Conservation (phyloP, 2,888 invertebrate genomes). For the Metalampra italica region DNA sequence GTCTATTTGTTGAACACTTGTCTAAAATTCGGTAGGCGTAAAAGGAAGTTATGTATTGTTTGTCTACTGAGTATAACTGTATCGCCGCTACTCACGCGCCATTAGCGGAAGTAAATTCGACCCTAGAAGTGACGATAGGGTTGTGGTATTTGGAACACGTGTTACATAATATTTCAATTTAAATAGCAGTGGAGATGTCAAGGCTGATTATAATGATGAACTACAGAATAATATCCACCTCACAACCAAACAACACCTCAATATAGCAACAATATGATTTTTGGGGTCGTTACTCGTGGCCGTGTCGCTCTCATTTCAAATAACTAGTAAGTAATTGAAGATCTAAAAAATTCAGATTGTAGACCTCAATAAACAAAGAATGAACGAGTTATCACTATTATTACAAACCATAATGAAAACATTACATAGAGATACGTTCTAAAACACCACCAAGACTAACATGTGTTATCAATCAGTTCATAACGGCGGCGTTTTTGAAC, state of each 20-base stretch:
- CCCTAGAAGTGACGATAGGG: constrained; percentile 22
- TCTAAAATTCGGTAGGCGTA: constrained; percentile 27
- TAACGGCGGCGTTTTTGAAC: constrained; percentile 54
- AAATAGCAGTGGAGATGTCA: too few relatives aligned
- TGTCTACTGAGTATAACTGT: constrained; percentile 32
- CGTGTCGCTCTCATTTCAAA: too few relatives aligned
- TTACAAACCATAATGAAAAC: constrained; percentile 4
- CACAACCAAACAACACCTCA: too few relatives aligned
- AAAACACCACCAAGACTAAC: constrained; percentile 32
- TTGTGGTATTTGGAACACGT: too few relatives aligned
- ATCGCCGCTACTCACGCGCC: constrained; percentile 38
- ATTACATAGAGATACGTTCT: constrained; percentile 21
- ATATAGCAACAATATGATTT: too few relatives aligned
- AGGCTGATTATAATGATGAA: too few relatives aligned
- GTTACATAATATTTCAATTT: too few relatives aligned
- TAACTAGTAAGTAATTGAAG: too few relatives aligned
- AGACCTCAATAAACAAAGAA: neutral
- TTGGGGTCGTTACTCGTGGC: too few relatives aligned
- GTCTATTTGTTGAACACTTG: constrained; percentile 16
- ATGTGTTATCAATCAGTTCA: constrained; percentile 67
- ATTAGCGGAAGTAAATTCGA: constrained; percentile 43
- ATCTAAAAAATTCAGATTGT: too few relatives aligned
- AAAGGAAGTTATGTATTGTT: constrained; percentile 43
- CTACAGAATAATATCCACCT: too few relatives aligned
- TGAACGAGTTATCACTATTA: neutral